Evolutionary conservation across 2,888 invertebrate genomes (phyloP).

Genomic region (Hemithea aestivaria): DNA sequence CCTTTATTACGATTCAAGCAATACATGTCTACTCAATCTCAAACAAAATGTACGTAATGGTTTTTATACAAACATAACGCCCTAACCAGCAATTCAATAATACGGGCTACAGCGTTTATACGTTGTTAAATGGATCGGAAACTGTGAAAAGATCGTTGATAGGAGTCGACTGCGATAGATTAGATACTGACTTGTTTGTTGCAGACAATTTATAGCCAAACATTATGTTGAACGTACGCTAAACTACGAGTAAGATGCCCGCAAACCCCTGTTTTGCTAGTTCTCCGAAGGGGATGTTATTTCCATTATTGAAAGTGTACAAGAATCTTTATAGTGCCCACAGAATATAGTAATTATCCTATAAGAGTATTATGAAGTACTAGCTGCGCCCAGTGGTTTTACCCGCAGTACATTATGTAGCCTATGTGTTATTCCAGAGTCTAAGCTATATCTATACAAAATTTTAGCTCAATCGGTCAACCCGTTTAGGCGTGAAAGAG

Average conservation of each 20-base stretch:
- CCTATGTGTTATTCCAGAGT: no score
- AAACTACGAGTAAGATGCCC: conserved; percentile 36
- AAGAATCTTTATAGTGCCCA: no score
- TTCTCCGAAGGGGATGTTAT: conserved; percentile 3
- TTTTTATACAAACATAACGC: conserved; percentile 4
- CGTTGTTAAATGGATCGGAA: conserved; percentile 64
- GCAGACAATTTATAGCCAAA: conserved; percentile 55
- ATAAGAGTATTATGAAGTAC: no score
- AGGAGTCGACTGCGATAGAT: conserved; percentile 34
- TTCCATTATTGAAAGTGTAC: no score
- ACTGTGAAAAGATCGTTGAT: conserved; percentile 59
- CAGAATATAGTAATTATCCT: no score
- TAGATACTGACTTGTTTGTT: conserved; percentile 57
- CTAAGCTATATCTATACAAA: no score
- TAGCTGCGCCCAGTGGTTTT: no score
- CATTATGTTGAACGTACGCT: conserved; percentile 41
- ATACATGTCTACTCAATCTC: background rate
- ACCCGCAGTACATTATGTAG: no score
- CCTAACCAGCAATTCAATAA: conserved; percentile 34
- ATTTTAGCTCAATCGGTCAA: no score
- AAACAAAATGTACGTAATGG: conserved; percentile 15
- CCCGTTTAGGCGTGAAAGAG: no score
- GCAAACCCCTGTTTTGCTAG: conserved; percentile 33
- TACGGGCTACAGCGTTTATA: conserved; percentile 50
- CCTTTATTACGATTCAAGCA: background rate